Evolutionary conservation across 2,888 invertebrate species (phyloP), one percentile per base, ranked within the genome.

Genomic region (Temnothorax rugatulus): DNA sequence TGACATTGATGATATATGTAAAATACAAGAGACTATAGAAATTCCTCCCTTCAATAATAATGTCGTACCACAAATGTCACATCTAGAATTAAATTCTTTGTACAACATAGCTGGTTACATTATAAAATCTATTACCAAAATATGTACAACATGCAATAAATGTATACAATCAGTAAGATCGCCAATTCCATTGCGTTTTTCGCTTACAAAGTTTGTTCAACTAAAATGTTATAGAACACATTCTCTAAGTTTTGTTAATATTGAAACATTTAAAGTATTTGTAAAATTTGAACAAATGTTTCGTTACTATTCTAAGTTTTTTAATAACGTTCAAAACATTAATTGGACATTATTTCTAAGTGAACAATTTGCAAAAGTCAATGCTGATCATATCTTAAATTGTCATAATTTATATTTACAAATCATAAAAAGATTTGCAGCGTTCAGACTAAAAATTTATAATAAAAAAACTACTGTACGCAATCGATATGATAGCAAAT

Each of bases 81-180:
- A 34, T 38, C 5, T 77, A 7, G 64, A 77, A 52, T 38, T 57
- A 21, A 77, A 77, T 52, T 15, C 15, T 29, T 75, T 75, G 15
- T 75, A 75, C 15, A 75, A 47, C 18, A 21, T 75, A 21, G 75
- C 75, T 25, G 61, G 61, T 8, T 75, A 75, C 8, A 25, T 75
- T 41, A 15, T 75, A 5, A 61, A 11, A 29, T 59, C 25, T 9
- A 61, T 74, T 59, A 74, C 0, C 2, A 57, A 57, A 41, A 74
- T 18, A 13, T 57, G 54, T 21, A 41, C 13, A 74, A 57, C 54
- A n/a, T 74, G 59, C 21, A 41, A 38, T 0, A 74, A 57, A 1
- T 74, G 74, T 41, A 21, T 74, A 38, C 15, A 34, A 44, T 76
- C 41, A 15, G 15, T 74, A 13, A 5, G 2, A 59, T 74, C 74